A percentile compares a stretch with the other conserved stretches of the same genome.
phyloP scores from a whole-genome alignment of 2,113 vertebrate genomes.

The Engraulis encrasicolus region DNA sequence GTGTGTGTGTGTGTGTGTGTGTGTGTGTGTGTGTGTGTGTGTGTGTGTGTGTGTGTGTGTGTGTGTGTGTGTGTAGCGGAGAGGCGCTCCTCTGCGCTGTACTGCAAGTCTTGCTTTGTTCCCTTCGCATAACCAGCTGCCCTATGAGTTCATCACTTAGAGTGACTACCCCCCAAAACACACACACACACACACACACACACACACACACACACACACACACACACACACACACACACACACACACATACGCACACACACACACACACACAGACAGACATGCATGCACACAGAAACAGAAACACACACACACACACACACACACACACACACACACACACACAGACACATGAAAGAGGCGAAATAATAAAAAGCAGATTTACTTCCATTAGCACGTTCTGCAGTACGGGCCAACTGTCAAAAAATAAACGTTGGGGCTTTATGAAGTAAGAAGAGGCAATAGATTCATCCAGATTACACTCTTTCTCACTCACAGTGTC shows the following conservation, averaged over 20 bases:
- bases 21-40: too few species aligned
- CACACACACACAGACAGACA: too few species aligned
- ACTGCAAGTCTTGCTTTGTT: conserved; percentile 47
- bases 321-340: too few species aligned
- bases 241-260: too few species aligned
- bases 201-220: too few species aligned
- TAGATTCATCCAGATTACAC: conserved; percentile 8
- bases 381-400: conserved; percentile 44
- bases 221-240: too few species aligned
- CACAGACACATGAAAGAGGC: conserved; percentile 65
- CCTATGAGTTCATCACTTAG: conserved; percentile 71
- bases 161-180: conserved; percentile 55
- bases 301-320: too few species aligned
- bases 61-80: background rate
- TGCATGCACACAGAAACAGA: too few species aligned
- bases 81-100: too few species aligned
- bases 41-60: too few species aligned
- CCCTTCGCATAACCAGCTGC: conserved; percentile 49
- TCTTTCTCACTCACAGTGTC: background rate
- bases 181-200: too few species aligned
- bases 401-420: background rate
- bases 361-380: conserved; percentile 72
- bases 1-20: too few species aligned
- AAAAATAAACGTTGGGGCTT: background rate
- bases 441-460: background rate